Percentiles rank a stretch among this genome's conserved stretches.
These are phyloP conservation scores for Apis cerana DNA, from an alignment of 1,140 invertebrate species.

Conservation along the genomic window DNA sequence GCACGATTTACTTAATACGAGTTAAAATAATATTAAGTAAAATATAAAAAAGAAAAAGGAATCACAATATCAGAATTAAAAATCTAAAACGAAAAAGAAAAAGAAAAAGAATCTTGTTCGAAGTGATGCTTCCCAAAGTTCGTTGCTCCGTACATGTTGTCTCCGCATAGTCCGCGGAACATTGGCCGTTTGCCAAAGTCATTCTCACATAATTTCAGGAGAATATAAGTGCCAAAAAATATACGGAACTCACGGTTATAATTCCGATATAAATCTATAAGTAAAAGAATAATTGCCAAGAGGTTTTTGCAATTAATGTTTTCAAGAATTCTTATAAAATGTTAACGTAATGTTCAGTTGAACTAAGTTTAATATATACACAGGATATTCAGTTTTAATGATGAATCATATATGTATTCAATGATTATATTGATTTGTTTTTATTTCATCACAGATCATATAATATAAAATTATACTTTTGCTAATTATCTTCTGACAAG, in stretches of 20 bases:
- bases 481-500: constrained; percentile 18
- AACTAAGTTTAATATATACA: constrained; percentile 35
- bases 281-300: constrained; percentile 12
- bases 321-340: background rate
- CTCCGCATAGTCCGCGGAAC: constrained; percentile 56
- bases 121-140: constrained; percentile 61
- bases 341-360: constrained; percentile 22
- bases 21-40: no score
- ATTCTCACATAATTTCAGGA: constrained; percentile 67
- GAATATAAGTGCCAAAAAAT: constrained; percentile 56
- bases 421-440: background rate
- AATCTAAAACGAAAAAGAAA: constrained; percentile 22
- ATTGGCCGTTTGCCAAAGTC: constrained; percentile 62
- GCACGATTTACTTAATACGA: background rate
- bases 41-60: background rate
- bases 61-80: constrained; percentile 13
- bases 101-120: constrained; percentile 47
- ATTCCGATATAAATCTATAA: constrained; percentile 46
- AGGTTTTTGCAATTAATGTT: background rate
- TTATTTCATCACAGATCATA: background rate
- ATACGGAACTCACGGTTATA: constrained; percentile 32
- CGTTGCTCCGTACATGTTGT: constrained; percentile 65
- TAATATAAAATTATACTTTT: constrained; percentile 35
- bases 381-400: constrained; percentile 23
- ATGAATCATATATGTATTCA: constrained; percentile 2